These are phyloP conservation scores for Ypsolopha sequella DNA, from an alignment of 2,888 invertebrate genomes.

Conservation along the genomic window DNA sequence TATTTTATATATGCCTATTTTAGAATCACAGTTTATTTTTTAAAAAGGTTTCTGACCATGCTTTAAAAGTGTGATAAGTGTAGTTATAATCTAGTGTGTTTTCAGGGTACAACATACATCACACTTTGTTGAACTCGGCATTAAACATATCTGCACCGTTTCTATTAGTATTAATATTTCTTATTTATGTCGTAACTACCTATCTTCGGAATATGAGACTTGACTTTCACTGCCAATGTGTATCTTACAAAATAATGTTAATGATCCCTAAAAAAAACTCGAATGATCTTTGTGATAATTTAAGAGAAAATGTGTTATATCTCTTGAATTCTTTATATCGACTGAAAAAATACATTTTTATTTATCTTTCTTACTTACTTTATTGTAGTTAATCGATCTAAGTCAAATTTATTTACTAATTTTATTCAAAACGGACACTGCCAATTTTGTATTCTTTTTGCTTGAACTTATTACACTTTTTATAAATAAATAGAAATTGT, in stretches of 20 bases:
- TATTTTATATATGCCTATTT: no score
- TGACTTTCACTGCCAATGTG: no score
- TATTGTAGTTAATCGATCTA: constrained; percentile 4
- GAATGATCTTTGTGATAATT: constrained; percentile 11
- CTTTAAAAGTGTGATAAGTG: no score
- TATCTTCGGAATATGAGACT: neutral
- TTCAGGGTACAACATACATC: no score
- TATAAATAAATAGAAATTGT: constrained; percentile 2
- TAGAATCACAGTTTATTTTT: no score
- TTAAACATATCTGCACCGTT: neutral
- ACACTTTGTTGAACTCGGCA: no score
- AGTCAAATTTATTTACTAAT: constrained; percentile 6
- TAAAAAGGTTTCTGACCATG: no score
- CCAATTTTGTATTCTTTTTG: constrained; percentile 31
- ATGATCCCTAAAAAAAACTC: neutral
- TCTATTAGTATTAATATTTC: neutral
- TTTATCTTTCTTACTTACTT: constrained; percentile 1
- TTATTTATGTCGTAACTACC: neutral
- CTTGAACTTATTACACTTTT: constrained; percentile 9
- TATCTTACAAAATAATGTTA: no score
- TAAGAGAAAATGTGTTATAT: neutral
- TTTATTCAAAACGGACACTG: constrained; percentile 22
- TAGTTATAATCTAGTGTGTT: no score
- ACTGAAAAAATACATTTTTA: constrained; percentile 22
- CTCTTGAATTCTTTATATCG: constrained; percentile 13